Evolutionary conservation across 2,888 invertebrate genomes (phyloP), one percentile per base, ranked within the genome.

Genomic region (Synanthedon tipuliformis): DNA sequence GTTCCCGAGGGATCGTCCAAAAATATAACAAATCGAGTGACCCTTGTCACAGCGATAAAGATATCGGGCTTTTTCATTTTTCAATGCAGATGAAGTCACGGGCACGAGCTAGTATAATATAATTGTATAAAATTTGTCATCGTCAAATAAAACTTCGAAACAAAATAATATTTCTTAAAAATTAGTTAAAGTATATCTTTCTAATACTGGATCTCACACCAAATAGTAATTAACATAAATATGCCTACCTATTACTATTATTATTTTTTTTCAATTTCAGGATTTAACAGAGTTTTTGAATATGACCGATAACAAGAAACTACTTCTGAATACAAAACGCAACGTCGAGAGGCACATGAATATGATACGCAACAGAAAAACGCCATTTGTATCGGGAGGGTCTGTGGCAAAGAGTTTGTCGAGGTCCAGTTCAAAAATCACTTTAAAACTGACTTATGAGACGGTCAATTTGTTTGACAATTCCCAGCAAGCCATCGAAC

Each of bases 381-480:
- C 12, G 1, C n/a, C 12, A 45, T 16, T 34, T 34, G 65, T 10
- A 67, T 67, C 54, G 60, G 65, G 23, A 60, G 59, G 51, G 5
- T 59, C 13, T 57, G 7, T 13, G 12, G 4, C 15, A 57, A 4
- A 56, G 58, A 16, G 60, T 53, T 16, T 62, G 59, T 51, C 51
- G 41, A 48, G 59, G 52, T 41, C 53, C 60, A 15, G 51, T 66
- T 7, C 53, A 80, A 52, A 88, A 88, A 1, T 34, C 10, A 68
- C 81, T 0, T 54, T 83, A 3, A 83, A 88, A 54, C 85, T 84
- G 0, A 81, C 86, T 58, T 88, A 83, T 53, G 88, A 88, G 54
- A 80, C 75, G 51, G 85, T 81, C 0, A 70, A 76, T 23, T 86
- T 86, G 56, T 88, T 88, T 51, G 75, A 78, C 58, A 81, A 88